A percentile compares a stretch with the other conserved stretches of the same genome.
Conservation (phyloP, 2,888 invertebrate species). For the Frankliniella intonsa region DNA sequence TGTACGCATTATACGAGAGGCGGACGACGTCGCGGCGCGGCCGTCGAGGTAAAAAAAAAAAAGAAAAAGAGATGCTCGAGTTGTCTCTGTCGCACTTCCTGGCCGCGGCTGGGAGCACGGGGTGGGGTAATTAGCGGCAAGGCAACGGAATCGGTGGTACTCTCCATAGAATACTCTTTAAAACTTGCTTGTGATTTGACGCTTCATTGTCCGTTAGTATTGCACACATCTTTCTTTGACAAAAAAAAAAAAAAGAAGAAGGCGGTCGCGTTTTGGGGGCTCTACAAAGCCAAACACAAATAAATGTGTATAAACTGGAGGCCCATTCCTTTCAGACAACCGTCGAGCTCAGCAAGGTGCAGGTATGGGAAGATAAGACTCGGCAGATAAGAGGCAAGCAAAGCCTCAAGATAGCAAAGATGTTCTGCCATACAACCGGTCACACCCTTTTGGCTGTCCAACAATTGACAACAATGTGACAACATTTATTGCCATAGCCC, state of each 20-base stretch:
- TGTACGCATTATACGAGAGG: neutral
- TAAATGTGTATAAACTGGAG: neutral
- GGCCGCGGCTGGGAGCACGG: neutral
- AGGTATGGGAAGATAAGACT: conserved; percentile 20
- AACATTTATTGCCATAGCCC: neutral
- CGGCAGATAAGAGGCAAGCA: neutral
- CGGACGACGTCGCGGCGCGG: neutral
- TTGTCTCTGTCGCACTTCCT: neutral
- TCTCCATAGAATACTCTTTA: too few relatives aligned
- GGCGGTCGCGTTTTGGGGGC: neutral
- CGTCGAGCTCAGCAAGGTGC: neutral
- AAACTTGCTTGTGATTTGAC: too few relatives aligned
- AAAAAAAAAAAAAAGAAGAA: neutral
- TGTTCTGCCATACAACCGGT: neutral
- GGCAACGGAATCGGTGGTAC: too few relatives aligned
- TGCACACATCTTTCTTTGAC: too few relatives aligned
- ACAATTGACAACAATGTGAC: neutral
- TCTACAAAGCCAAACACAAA: neutral
- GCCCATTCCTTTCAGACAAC: neutral
- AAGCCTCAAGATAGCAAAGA: neutral
- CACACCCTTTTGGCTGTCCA: neutral
- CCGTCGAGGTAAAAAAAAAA: neutral
- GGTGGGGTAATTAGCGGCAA: too few relatives aligned
- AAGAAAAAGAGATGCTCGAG: neutral
- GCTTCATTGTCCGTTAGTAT: too few relatives aligned